These are phyloP conservation scores for Lateolabrax maculatus DNA, from an alignment of 2,797 vertebrate species.

Conservation along the genomic window DNA sequence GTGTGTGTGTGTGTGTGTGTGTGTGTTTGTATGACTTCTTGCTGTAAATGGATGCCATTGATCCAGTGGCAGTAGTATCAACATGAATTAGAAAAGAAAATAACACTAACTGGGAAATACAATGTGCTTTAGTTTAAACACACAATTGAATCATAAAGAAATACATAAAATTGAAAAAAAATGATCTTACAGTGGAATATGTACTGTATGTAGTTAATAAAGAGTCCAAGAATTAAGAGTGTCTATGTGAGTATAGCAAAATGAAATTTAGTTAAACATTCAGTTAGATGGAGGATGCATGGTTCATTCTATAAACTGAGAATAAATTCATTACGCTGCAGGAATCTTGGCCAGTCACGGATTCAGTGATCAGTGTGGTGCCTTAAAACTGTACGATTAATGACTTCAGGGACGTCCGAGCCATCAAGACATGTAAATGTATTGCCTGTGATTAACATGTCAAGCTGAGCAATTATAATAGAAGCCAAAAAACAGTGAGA, in stretches of 20 bases:
- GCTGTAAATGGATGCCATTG: conserved; percentile 37
- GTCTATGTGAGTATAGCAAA: conserved; percentile 11
- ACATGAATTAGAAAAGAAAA: conserved; percentile 35
- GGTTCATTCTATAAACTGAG: conserved; percentile 32
- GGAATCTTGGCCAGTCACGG: conserved; percentile 42
- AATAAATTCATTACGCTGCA: conserved; percentile 47
- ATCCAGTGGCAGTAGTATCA: conserved; percentile 22
- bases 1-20: conserved; percentile 9
- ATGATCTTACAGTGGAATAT: background rate
- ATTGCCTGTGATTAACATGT: conserved; percentile 53
- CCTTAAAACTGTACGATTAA: conserved; percentile 56
- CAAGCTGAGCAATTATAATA: conserved; percentile 26
- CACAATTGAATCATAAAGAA: conserved; percentile 12
- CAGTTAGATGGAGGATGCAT: conserved; percentile 25
- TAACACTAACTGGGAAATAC: conserved; percentile 1
- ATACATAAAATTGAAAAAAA: background rate
- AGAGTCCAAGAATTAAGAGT: conserved; percentile 1
- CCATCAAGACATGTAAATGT: conserved; percentile 49
- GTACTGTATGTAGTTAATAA: background rate
- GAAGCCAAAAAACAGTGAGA: conserved; percentile 7
- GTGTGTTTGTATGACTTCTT: conserved; percentile 7
- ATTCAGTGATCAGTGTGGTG: conserved; percentile 42
- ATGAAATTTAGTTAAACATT: conserved; percentile 30
- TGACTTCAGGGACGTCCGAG: conserved; percentile 47
- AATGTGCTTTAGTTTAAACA: conserved; percentile 16